Evolutionary conservation across 2,888 invertebrate genomes (phyloP).

Genomic region (Coenonympha arcania): DNA sequence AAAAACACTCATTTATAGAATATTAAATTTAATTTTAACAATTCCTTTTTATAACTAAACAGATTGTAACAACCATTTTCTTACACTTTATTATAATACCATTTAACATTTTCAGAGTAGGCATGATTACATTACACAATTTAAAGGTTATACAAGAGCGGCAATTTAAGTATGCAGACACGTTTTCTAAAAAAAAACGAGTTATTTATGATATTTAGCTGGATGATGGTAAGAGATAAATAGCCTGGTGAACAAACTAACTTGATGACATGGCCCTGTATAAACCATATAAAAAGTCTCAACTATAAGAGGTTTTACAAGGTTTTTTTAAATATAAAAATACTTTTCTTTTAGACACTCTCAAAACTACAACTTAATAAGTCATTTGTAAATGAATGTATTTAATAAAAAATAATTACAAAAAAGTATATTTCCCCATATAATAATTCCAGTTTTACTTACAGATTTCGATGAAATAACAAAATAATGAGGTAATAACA

Average conservation of each 20-base stretch:
- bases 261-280: no score
- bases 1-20: constrained; percentile 42
- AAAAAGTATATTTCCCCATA: neutral
- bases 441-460: neutral
- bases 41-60: constrained; percentile 53
- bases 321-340: constrained; percentile 8
- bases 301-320: neutral
- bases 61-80: constrained; percentile 55
- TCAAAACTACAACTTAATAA: neutral
- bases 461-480: neutral
- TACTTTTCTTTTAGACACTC: neutral
- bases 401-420: neutral
- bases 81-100: constrained; percentile 34
- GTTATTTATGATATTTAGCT: no score
- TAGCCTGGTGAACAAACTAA: no score
- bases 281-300: constrained; percentile 1
- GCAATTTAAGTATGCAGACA: no score
- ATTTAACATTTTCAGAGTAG: constrained; percentile 26
- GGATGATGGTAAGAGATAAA: no score
- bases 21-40: constrained; percentile 66
- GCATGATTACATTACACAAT: constrained; percentile 23
- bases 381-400: neutral
- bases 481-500: neutral
- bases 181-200: no score
- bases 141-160: neutral